Percentiles rank a stretch among this genome's conserved stretches.
These are phyloP conservation scores for Ophion slaviceki DNA, from an alignment of 2,888 invertebrate species.

Conservation along the genomic window DNA sequence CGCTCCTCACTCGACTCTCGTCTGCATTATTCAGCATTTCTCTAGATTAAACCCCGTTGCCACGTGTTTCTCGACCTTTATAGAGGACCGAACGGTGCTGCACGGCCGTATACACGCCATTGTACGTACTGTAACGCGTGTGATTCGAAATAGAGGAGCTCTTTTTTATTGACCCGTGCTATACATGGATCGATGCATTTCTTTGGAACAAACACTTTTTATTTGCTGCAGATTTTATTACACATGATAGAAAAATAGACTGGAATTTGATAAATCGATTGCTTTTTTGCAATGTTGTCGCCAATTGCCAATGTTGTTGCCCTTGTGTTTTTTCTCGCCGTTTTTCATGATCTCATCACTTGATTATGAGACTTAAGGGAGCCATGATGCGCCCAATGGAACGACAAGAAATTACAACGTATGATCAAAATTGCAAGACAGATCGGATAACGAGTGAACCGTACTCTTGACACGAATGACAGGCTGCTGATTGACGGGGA, in stretches of 20 bases:
- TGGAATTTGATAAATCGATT: neutral
- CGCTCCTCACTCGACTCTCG: constrained; percentile 71
- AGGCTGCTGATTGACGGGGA: neutral
- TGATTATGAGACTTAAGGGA: too few species aligned
- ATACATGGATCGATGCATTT: neutral
- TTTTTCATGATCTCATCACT: too few species aligned
- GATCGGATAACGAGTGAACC: neutral
- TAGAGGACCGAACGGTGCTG: constrained; percentile 56
- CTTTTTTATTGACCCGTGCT: neutral
- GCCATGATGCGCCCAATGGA: too few species aligned
- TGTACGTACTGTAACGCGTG: constrained; percentile 28
- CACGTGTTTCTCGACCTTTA: constrained; percentile 77
- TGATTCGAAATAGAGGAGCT: constrained; percentile 22
- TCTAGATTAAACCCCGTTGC: constrained; percentile 81
- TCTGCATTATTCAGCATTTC: constrained; percentile 83
- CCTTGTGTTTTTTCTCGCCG: too few species aligned
- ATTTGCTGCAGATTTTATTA: neutral
- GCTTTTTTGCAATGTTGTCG: neutral
- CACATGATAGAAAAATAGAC: neutral
- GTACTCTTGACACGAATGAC: too few species aligned
- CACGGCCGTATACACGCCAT: constrained; percentile 28
- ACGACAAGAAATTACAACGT: too few species aligned
- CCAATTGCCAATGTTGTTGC: too few species aligned
- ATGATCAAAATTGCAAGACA: neutral
- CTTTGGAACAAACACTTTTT: neutral